A percentile compares a stretch with the other conserved stretches of the same genome.
Evolutionary conservation across 2,113 vertebrate species (phyloP).

Genomic region (Cisticola juncidis): DNA sequence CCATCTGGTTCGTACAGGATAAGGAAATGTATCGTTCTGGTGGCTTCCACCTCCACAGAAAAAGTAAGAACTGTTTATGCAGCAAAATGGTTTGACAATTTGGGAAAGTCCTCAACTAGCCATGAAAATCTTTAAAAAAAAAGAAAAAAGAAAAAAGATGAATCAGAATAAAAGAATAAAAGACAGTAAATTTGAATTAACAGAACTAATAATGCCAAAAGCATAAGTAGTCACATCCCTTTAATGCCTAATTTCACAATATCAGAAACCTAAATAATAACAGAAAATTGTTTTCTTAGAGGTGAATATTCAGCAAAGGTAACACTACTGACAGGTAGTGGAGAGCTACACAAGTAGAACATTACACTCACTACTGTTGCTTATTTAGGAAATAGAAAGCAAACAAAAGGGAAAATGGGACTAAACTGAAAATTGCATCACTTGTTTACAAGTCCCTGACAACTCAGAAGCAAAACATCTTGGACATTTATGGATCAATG

Average conservation of each 20-base stretch:
- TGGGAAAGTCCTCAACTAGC: background rate
- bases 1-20: background rate
- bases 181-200: background rate
- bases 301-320: background rate
- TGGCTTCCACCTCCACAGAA: slow-evolving; percentile 6
- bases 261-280: background rate
- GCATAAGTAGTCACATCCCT: background rate
- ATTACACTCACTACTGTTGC: background rate
- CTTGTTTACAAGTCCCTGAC: slow-evolving; percentile 1
- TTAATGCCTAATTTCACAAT: background rate
- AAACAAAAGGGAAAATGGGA: background rate
- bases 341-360: background rate
- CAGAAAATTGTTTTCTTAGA: background rate
- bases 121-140: background rate
- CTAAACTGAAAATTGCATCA: background rate
- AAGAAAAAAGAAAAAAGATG: background rate
- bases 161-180: background rate
- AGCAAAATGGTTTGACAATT: background rate
- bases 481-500: slow-evolving; percentile 10
- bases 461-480: background rate
- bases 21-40: background rate
- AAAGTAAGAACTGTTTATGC: background rate
- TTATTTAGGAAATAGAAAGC: background rate
- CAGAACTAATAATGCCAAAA: background rate
- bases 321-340: background rate